Evolutionary conservation across 2,888 invertebrate species (phyloP).

Genomic region (Apodemia mormo): DNA sequence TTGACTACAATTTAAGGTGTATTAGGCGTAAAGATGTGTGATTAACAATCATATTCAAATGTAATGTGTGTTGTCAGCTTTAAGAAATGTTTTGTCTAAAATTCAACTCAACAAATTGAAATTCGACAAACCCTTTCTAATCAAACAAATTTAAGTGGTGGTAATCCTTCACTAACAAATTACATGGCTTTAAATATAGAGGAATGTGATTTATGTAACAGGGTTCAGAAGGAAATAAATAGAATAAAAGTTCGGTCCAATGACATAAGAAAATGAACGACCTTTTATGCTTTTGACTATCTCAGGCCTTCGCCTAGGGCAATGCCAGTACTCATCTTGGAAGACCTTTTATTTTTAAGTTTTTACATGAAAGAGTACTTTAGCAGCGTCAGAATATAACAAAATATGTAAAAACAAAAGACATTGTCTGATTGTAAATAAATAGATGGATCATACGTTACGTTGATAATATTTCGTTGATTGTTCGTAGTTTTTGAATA

Average conservation of each 20-base stretch:
- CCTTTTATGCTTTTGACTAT: background rate
- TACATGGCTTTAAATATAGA: background rate
- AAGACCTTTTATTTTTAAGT: background rate
- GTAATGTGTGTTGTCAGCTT: too few relatives aligned
- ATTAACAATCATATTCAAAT: too few relatives aligned
- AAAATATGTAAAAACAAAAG: background rate
- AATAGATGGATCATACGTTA: background rate
- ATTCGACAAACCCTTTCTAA: background rate
- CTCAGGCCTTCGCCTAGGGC: background rate
- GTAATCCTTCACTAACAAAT: background rate
- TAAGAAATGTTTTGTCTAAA: too few relatives aligned
- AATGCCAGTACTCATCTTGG: background rate
- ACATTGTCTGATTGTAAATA: background rate
- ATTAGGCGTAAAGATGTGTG: too few relatives aligned
- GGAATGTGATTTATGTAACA: background rate
- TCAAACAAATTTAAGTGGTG: background rate
- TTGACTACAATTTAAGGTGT: too few relatives aligned
- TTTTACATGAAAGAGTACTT: background rate
- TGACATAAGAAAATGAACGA: conserved; percentile 1
- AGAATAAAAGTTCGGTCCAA: background rate
- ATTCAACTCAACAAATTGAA: too few relatives aligned
- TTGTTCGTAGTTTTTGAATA: too few relatives aligned
- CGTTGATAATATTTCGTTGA: background rate
- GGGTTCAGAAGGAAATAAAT: background rate
- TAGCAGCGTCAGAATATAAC: background rate